Base-by-base conservation (phyloP, 2,797 vertebrate genomes). In the Vipera ursinii region DNA sequence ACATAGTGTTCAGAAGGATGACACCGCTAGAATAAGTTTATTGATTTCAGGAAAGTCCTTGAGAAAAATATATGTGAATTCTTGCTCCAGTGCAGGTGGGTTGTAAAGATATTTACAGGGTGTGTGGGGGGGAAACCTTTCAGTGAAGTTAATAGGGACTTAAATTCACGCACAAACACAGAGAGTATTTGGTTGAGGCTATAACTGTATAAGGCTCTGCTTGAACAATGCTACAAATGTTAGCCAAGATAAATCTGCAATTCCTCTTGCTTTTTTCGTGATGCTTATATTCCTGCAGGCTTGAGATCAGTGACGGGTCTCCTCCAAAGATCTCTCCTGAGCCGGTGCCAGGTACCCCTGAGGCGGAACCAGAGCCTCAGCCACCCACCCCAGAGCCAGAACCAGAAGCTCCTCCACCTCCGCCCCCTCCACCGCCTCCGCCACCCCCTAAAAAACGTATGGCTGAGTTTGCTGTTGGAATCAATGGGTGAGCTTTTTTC, bases 381-480 rank as follows among this genome's bases (percentile, higher is more conserved):
- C 91, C 91, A 89, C 65, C 86, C 8, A 87, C 91, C 1, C 44
- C 89, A 3, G 7, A 55, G 26, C 28, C 89, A 32, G 91, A 94
- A 2, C 88, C 85, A 82, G 91, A 92, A 60, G 87, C 60, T 22
- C 90, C 92, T 5, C 55, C 82, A 2, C 88, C 85, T 1, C 82
- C 91, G 0, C 91, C 91, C 0, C 91, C 91, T 0, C 87, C 32
- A 3, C 88, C 90, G 0, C 93, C 60, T 0, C 73, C 90, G 0
- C 87, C 89, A 0, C 89, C 86, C 2, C 7, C 90, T 59, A 56
- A 85, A 5, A 91, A 87, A 90, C 51, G 32, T 89, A 98, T 98
- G 98, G 94, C 98, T 93, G 97, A 98, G 32, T 97, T 98, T 91
- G 94, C 95, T 86, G 98, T 98, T 97, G 98, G 98, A 98, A 98